Evolutionary conservation across 2,888 invertebrate genomes (phyloP).

Genomic region (Polietes domitor): DNA sequence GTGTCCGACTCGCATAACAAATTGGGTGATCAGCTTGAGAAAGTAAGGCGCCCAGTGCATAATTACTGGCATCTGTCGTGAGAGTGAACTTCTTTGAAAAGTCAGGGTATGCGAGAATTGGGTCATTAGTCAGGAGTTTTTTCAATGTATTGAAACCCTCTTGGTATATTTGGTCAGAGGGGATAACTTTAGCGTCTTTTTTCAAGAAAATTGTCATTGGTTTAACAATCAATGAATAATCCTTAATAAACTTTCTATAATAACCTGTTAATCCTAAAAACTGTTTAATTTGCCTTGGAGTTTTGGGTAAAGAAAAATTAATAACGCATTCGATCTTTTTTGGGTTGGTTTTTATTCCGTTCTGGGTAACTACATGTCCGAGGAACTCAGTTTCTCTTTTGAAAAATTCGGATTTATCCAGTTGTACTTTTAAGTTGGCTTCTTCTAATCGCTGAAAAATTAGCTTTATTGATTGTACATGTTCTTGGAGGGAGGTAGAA

Average conservation of each 20-base stretch:
- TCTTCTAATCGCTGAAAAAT: slow-evolving; percentile 44
- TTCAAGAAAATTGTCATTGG: slow-evolving; percentile 48
- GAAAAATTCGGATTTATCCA: slow-evolving; percentile 55
- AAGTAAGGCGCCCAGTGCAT: slow-evolving; percentile 33
- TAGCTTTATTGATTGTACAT: slow-evolving; percentile 37
- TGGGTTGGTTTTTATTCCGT: slow-evolving; percentile 52
- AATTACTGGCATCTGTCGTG: slow-evolving; percentile 33
- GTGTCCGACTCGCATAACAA: slow-evolving; percentile 29
- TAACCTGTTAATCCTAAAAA: slow-evolving; percentile 66
- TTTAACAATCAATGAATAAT: slow-evolving; percentile 58
- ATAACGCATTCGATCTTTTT: slow-evolving; percentile 63
- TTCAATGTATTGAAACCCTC: slow-evolving; percentile 48
- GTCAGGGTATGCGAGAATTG: slow-evolving; percentile 63
- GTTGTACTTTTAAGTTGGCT: slow-evolving; percentile 57
- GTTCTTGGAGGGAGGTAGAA: slow-evolving; percentile 56
- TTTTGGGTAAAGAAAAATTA: slow-evolving; percentile 62
- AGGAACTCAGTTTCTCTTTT: slow-evolving; percentile 54
- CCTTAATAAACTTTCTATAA: slow-evolving; percentile 63
- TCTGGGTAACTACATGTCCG: slow-evolving; percentile 41
- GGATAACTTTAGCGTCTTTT: slow-evolving; percentile 41
- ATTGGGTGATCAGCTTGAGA: slow-evolving; percentile 17
- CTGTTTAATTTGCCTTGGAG: slow-evolving; percentile 58
- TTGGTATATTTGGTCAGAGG: slow-evolving; percentile 38
- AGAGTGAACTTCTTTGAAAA: slow-evolving; percentile 63
- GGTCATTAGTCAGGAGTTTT: slow-evolving; percentile 50